Evolutionary conservation across 2,113 vertebrate species (phyloP).

Genomic region (Climacteris rufus): DNA sequence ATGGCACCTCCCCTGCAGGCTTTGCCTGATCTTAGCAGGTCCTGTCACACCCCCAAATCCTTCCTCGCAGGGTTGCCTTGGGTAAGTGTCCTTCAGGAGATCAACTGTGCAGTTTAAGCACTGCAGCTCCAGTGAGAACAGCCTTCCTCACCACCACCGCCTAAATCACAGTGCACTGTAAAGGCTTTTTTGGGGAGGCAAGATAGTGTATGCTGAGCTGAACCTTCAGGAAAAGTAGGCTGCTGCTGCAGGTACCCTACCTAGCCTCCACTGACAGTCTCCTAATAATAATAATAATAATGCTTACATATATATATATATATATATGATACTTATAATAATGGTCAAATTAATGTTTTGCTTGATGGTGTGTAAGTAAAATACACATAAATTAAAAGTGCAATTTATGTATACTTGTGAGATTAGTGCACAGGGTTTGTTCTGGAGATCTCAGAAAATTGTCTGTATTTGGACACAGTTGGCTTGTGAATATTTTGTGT

Average conservation of each 20-base stretch:
- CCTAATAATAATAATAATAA: background rate
- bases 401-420: background rate
- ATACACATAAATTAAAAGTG: background rate
- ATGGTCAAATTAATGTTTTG: background rate
- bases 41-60: background rate
- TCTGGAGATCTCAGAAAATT: background rate
- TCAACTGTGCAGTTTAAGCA: background rate
- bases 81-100: background rate
- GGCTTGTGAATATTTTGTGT: background rate
- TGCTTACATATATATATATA: background rate
- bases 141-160: background rate
- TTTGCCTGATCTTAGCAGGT: background rate
- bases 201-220: background rate
- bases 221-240: background rate
- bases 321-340: background rate
- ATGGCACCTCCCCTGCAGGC: background rate
- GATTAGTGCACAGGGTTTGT: background rate
- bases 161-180: background rate
- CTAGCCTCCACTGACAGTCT: background rate
- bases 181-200: accelerated
- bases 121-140: background rate
- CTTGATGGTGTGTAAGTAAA: background rate
- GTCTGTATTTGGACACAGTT: background rate
- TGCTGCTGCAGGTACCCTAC: background rate
- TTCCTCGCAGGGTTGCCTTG: accelerated